Conservation (phyloP, 2,888 invertebrate species). For the Drosophila kokeensis region DNA sequence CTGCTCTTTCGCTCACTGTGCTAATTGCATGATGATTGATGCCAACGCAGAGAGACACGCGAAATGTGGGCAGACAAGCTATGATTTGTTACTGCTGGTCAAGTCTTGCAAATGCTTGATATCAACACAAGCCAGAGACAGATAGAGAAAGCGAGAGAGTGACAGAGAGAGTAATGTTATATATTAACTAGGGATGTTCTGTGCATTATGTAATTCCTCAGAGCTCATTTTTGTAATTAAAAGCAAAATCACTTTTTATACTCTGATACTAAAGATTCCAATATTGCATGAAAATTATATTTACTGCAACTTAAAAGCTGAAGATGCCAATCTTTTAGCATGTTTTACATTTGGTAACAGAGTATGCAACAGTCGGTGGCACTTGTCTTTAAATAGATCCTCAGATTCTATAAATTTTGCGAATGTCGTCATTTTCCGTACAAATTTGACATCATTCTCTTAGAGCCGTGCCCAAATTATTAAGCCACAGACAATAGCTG, state of each 20-base stretch:
- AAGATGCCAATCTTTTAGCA: background rate
- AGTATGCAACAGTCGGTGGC: background rate
- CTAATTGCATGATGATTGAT: conserved; percentile 56
- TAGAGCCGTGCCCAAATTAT: background rate
- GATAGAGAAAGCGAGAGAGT: background rate
- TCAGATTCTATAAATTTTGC: background rate
- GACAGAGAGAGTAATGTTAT: background rate
- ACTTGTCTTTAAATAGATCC: conserved; percentile 2
- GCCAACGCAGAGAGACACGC: conserved; percentile 25
- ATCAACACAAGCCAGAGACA: background rate
- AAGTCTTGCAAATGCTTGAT: conserved; percentile 9
- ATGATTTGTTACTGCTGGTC: conserved; percentile 41
- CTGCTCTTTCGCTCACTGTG: conserved; percentile 18
- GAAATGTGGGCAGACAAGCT: conserved; percentile 18
- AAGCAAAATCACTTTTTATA: background rate
- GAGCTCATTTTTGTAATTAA: background rate
- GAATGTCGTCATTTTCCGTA: conserved; percentile 9
- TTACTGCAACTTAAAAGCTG: background rate
- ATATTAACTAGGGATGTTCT: background rate
- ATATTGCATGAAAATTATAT: background rate
- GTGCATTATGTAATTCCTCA: background rate
- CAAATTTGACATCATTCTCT: conserved; percentile 22
- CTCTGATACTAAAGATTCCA: background rate
- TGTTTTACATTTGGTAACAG: background rate
- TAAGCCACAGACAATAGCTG: background rate